Evolutionary conservation across 1,140 invertebrate genomes (phyloP), one percentile per base, ranked within the genome.

Genomic region (Microplitis demolitor): DNA sequence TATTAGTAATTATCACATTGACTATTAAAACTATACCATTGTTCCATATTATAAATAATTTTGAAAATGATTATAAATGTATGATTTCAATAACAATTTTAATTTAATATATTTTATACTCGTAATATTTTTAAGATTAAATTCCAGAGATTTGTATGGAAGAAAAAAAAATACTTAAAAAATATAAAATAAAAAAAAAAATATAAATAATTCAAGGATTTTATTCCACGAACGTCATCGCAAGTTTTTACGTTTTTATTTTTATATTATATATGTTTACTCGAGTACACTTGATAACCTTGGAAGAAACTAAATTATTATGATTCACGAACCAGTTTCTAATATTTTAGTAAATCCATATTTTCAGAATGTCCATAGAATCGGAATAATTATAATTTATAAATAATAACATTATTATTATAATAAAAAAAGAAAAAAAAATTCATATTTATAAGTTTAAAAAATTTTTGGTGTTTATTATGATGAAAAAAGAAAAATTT

Each of bases 241-340:
- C 9, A 5, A 16, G 11, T 24, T 39, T 66, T 45, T 66, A 13
- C 13, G 45, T 66, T 50, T 24, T 66, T 50, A 24, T 45, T 66
- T 45, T 66, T 24, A 66, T 50, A 24, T 66, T 66, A 50, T 16
- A 50, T 39, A 63, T 35, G 61, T 66, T 24, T 66, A 66, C 63
- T 66, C 11, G 37, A 66, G 16, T 50, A 16, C 45, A 50, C 63
- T 66, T 66, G 63, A 50, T 66, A n/a, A 37, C 63, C 63, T 66
- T 66, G 63, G 13, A 39, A 62, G 13, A 66, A 24, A 31, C 14
- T 6, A 4, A 66, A 50, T 11, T n/a, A 31, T 31, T 50, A 45
- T 63, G 61, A 63, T 35, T 63, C 61, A 63, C 61, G 13, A 35
- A 63, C n/a, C 34, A 63, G 37, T 39, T 63, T 37, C 11, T n/a